A percentile compares a stretch with the other conserved stretches of the same genome.
phyloP scores from a whole-genome alignment of 92 coral and sea anemone species.

The Epizoanthus ramosus region DNA sequence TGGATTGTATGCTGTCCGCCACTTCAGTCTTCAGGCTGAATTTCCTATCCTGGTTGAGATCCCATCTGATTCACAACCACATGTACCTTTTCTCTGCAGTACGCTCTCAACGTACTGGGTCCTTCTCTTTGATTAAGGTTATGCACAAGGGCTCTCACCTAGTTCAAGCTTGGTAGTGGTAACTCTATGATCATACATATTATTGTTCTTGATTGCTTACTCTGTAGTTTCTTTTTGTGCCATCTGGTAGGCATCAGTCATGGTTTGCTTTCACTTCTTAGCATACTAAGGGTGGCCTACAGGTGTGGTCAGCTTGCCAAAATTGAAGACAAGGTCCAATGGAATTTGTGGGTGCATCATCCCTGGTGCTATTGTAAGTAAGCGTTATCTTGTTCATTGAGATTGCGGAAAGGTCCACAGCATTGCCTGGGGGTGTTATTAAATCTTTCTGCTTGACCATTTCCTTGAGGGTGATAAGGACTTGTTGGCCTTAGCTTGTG shows the following conservation, averaged over 20 bases:
- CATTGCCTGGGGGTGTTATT: neutral
- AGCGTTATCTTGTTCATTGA: too few species aligned
- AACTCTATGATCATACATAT: constrained; percentile 25
- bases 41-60: constrained; percentile 34
- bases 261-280: constrained; percentile 27
- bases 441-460: neutral
- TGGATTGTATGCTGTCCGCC: neutral
- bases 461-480: neutral
- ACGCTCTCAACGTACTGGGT: neutral
- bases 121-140: neutral
- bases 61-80: constrained; percentile 17
- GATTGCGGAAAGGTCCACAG: neutral
- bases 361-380: neutral
- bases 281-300: constrained; percentile 21
- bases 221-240: constrained; percentile 28
- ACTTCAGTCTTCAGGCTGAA: constrained; percentile 39
- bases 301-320: constrained; percentile 28
- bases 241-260: constrained; percentile 30
- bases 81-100: neutral
- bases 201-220: constrained; percentile 23
- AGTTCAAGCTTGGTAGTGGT: constrained; percentile 28
- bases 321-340: constrained; percentile 12
- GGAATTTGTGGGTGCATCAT: constrained; percentile 22
- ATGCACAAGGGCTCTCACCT: constrained; percentile 1
- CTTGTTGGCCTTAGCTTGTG: neutral